Base-by-base conservation (phyloP, 2,797 vertebrate species). In the Rhabdomys pumilio region DNA sequence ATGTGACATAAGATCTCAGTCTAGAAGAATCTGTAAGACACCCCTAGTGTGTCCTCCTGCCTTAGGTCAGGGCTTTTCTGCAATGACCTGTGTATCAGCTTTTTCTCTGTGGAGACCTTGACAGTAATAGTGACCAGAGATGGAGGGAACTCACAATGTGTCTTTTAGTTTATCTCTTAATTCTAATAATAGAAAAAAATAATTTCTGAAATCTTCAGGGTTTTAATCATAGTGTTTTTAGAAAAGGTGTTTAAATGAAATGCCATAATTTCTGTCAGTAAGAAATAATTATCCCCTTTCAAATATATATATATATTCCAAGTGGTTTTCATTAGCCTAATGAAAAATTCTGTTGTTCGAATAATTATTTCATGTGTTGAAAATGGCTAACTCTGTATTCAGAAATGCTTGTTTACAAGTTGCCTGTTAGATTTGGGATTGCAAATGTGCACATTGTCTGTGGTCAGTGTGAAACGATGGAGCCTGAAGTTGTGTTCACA, bases 211-310 rank as follows among this genome's bases (percentile, higher is more conserved):
- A 24, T 8, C 41, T 61, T 22, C n/a, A 53, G 57, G 24, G 29
- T 88, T 69, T 88, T 38, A 63, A n/a, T 53, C 12, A 2, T 72
- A 53, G 34, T 81, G 73, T 82, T 88, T 88, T 76, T 83, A 82
- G 50, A 41, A 22, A 88, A 90, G 15, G 29, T 59, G 6, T 47
- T 20, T 63, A 91, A 41, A 86, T 53, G 44, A 53, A 87, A 44
- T 59, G 4, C 69, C 34, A 29, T 63, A 69, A 77, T 69, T 77
- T 59, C 53, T 91, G 53, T 88, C 89, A 77, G 65, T 4, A 91
- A 69, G 34, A 83, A 91, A 89, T 83, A 84, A 44, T 91, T 61
- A 83, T 72, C 61, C 29, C n/a, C 53, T 72, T 96, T 87, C 72
- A 83, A 94, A 88, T 75, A 88, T 75, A 77, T 50, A 15, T 72